Conservation (phyloP, 1,140 invertebrate species). For the Cydia amplana region DNA sequence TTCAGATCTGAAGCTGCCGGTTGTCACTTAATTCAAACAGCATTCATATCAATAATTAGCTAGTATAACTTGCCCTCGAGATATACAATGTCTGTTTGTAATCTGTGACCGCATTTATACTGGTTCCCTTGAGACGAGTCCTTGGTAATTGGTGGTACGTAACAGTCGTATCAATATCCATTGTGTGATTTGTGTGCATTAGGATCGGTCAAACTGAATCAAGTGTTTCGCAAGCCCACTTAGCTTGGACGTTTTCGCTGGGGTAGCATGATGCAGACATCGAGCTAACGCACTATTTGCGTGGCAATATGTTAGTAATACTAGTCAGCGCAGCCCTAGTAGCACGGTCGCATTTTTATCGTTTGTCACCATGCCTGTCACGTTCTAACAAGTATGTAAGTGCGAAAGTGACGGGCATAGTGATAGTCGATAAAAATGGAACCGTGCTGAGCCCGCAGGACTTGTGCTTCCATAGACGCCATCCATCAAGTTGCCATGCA, state of each 20-base stretch:
- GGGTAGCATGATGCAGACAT: not conserved
- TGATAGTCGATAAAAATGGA: too few relatives aligned
- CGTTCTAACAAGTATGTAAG: too few relatives aligned
- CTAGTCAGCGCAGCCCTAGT: too few relatives aligned
- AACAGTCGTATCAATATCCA: conserved; percentile 9
- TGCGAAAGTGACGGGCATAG: too few relatives aligned
- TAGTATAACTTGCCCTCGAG: not conserved
- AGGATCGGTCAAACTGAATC: conserved; percentile 23
- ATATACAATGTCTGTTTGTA: not conserved
- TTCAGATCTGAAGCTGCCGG: not conserved
- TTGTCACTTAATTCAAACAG: not conserved
- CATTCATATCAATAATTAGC: not conserved
- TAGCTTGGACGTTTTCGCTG: conserved; percentile 35
- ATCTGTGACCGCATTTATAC: not conserved
- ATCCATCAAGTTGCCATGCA: too few relatives aligned
- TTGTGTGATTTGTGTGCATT: conserved; percentile 20
- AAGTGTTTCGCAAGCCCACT: conserved; percentile 52
- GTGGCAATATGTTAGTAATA: too few relatives aligned
- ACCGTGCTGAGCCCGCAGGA: too few relatives aligned
- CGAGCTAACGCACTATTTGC: not conserved
- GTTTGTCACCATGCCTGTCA: too few relatives aligned
- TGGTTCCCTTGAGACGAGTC: not conserved
- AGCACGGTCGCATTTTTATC: too few relatives aligned
- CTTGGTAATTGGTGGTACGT: not conserved
- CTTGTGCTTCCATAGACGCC: too few relatives aligned